These are phyloP conservation scores for Euproctis similis DNA, from an alignment of 2,888 invertebrate genomes.

Conservation along the genomic window DNA sequence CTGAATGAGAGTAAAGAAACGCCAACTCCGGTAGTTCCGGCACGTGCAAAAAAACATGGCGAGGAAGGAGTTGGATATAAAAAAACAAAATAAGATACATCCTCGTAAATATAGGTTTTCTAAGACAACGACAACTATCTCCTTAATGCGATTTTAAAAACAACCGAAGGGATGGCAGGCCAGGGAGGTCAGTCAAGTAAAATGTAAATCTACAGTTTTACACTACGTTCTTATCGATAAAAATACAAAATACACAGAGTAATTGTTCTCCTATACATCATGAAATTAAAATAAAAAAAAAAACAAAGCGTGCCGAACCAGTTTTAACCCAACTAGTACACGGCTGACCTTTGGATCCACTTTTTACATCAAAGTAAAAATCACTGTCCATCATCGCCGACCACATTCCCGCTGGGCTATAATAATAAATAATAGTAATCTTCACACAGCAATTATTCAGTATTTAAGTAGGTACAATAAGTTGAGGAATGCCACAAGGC, in stretches of 20 bases:
- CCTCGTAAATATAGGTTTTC: no score
- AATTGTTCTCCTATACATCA: conserved; percentile 16
- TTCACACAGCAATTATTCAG: conserved; percentile 2
- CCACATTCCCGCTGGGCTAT: conserved; percentile 11
- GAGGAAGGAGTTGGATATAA: no score
- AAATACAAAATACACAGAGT: conserved; percentile 4
- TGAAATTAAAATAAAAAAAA: conserved; percentile 13
- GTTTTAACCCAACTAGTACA: conserved; percentile 11
- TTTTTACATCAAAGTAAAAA: conserved; percentile 21
- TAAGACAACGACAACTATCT: no score
- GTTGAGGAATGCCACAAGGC: background rate
- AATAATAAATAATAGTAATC: conserved; percentile 1
- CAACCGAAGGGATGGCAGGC: no score
- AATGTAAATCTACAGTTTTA: no score
- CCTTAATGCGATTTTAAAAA: no score
- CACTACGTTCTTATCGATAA: no score
- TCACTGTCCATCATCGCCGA: conserved; percentile 16
- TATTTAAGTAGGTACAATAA: background rate
- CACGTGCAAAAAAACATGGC: no score
- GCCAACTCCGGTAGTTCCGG: no score
- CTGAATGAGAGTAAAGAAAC: no score
- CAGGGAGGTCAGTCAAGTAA: no score
- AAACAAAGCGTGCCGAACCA: conserved; percentile 5
- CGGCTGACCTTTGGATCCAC: conserved; percentile 20
- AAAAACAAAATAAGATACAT: no score